Evolutionary conservation across 2,113 vertebrate genomes (phyloP).

Genomic region (Perca flavescens): DNA sequence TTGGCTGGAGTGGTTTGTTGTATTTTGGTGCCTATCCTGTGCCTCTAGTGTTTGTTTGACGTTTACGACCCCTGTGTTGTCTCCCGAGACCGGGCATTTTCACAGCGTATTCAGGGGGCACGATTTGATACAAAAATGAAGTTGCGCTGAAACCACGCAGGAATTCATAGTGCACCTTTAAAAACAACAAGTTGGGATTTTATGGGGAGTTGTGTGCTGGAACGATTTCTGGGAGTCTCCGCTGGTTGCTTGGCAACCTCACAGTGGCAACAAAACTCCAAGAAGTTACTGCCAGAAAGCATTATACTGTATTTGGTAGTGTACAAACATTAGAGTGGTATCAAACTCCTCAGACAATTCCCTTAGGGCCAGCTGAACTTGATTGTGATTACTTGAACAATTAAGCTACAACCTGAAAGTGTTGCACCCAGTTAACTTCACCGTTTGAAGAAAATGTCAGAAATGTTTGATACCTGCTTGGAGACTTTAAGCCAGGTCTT

Average conservation of each 20-base stretch:
- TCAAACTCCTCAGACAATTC: not conserved
- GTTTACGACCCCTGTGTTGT: too few species aligned
- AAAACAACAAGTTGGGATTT: too few species aligned
- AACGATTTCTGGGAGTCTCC: not conserved
- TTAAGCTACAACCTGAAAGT: not conserved
- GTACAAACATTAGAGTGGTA: not conserved
- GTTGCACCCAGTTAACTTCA: not conserved
- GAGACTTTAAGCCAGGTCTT: slow-evolving; percentile 99
- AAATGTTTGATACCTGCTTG: slow-evolving; percentile 89
- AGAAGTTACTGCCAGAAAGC: not conserved
- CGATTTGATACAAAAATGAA: too few species aligned
- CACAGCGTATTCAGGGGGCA: too few species aligned
- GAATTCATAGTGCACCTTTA: too few species aligned
- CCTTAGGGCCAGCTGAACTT: not conserved
- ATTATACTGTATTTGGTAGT: too few species aligned
- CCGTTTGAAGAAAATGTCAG: not conserved
- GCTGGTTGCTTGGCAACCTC: not conserved
- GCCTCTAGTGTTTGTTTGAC: too few species aligned
- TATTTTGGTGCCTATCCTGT: too few species aligned
- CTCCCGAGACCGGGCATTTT: too few species aligned
- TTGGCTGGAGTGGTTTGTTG: too few species aligned
- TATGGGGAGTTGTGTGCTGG: too few species aligned
- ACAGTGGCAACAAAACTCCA: not conserved
- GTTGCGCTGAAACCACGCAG: too few species aligned
- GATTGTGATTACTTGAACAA: not conserved